Evolutionary conservation across 2,113 vertebrate genomes (phyloP), one percentile per base, ranked within the genome.

Genomic region (Oncorhynchus nerka): DNA sequence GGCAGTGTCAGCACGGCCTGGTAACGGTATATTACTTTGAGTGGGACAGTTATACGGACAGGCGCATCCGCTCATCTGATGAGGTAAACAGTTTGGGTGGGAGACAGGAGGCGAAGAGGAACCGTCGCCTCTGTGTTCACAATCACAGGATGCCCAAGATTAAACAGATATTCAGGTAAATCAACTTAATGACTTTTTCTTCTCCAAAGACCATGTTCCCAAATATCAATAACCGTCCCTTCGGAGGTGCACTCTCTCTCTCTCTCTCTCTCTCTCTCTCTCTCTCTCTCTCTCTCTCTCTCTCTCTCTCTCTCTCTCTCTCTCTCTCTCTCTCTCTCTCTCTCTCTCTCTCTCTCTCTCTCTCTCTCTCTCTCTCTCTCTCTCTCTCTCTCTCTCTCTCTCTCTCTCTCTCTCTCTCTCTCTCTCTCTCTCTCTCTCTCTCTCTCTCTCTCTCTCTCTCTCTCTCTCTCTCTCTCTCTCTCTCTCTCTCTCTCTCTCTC

Each of bases 21-120:
- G 77, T 73, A 80, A 78, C 78, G 73, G 75, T 89, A 83, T 76
- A 90, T 90, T 86, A 90, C 81, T 79, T 71, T 78, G 39, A 70
- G 68, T 5, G 68, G 84, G 86, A 88, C 85, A 67, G 75, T 71
- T 75, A 83, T 83, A 83, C 78, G 65, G 48, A 70, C 68, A 72
- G n/a, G 73, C 77, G 76, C 84, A 81, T 82, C 74, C 77, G 79
- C 77, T 82, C 73, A 75, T 86, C 71, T 87, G 86, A 87, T 87
- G 84, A 89, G 82, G 65, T 67, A 75, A 81, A 79, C 65, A 16
- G 72, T 84, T 83, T 73, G 71, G 75, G 45, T 3, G 12, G 62
- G 85, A 64, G 83, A 80, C 72, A 77, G 39, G 34, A 39, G 45
- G 5, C 59, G 24, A 2, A n/a, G n/a, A 26, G 5, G 39, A 32